These are phyloP conservation scores for Scaptomyza polygonia DNA, from an alignment of 2,888 invertebrate genomes.

Conservation along the genomic window DNA sequence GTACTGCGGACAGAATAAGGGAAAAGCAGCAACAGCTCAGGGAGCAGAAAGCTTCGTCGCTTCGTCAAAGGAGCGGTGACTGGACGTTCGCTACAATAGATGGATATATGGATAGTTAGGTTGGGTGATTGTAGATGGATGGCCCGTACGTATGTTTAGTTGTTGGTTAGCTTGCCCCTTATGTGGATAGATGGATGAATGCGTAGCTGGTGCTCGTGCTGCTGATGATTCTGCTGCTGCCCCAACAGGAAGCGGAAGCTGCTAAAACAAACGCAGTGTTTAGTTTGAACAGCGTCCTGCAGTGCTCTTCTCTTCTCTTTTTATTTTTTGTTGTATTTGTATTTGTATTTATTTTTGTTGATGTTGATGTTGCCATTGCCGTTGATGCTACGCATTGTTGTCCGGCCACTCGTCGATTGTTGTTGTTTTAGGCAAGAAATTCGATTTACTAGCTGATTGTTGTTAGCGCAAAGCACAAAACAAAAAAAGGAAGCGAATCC, in stretches of 20 bases:
- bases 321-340: constrained; percentile 21
- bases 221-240: constrained; percentile 24
- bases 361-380: constrained; percentile 50
- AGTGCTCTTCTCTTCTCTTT: constrained; percentile 7
- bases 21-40: constrained; percentile 24
- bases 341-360: constrained; percentile 69
- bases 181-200: constrained; percentile 65
- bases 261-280: constrained; percentile 78
- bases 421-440: constrained; percentile 78
- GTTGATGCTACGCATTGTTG: constrained; percentile 56
- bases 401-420: constrained; percentile 47
- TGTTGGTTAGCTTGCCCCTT: constrained; percentile 60
- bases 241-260: constrained; percentile 74
- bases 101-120: constrained; percentile 53
- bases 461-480: constrained; percentile 55
- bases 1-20: background rate
- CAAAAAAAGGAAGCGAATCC: constrained; percentile 20
- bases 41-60: constrained; percentile 59
- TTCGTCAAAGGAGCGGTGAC: constrained; percentile 68
- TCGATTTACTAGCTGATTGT: constrained; percentile 79
- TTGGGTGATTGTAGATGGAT: constrained; percentile 60
- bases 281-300: constrained; percentile 64
- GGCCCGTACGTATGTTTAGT: constrained; percentile 69
- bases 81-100: constrained; percentile 61
- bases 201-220: constrained; percentile 25